These are phyloP conservation scores for Poecilia wingei DNA, from an alignment of 2,797 vertebrate species.

Conservation along the genomic window DNA sequence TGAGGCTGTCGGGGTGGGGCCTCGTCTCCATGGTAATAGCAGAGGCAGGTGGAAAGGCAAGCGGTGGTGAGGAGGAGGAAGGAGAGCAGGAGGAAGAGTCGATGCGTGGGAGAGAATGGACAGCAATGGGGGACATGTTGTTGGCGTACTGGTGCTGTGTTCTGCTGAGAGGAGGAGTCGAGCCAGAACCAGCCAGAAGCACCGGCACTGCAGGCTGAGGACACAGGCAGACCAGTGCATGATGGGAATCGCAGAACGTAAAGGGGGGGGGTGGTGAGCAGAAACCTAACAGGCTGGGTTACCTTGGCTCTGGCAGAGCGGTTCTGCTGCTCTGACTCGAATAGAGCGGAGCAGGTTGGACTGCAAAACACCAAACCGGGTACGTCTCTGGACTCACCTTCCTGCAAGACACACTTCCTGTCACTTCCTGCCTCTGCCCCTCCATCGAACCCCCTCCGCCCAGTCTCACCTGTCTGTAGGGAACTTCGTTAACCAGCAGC, in stretches of 20 bases:
- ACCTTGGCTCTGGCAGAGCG: slow-evolving; percentile 85
- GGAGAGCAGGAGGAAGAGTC: slow-evolving; percentile 77
- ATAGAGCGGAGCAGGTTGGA: slow-evolving; percentile 89
- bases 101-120: slow-evolving; percentile 88
- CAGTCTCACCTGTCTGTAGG: slow-evolving; percentile 83
- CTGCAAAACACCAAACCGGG: slow-evolving; percentile 91
- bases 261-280: neutral
- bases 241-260: neutral
- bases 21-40: slow-evolving; percentile 80
- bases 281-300: neutral
- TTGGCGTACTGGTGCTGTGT: slow-evolving; percentile 89
- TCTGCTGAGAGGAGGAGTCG: slow-evolving; percentile 57
- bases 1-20: slow-evolving; percentile 87
- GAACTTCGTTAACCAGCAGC: slow-evolving; percentile 89
- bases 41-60: slow-evolving; percentile 85
- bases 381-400: slow-evolving; percentile 76
- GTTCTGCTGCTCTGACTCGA: slow-evolving; percentile 82
- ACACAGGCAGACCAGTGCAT: slow-evolving; percentile 1
- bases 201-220: slow-evolving; percentile 68
- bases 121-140: slow-evolving; percentile 90
- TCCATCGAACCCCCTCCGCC: rapidly evolving
- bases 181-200: slow-evolving; percentile 67
- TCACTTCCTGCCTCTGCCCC: slow-evolving; percentile 22
- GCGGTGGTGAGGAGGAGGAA: slow-evolving; percentile 82
- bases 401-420: slow-evolving; percentile 64